phyloP scores from a whole-genome alignment of 2,888 invertebrate genomes.

The Pandemis corylana region DNA sequence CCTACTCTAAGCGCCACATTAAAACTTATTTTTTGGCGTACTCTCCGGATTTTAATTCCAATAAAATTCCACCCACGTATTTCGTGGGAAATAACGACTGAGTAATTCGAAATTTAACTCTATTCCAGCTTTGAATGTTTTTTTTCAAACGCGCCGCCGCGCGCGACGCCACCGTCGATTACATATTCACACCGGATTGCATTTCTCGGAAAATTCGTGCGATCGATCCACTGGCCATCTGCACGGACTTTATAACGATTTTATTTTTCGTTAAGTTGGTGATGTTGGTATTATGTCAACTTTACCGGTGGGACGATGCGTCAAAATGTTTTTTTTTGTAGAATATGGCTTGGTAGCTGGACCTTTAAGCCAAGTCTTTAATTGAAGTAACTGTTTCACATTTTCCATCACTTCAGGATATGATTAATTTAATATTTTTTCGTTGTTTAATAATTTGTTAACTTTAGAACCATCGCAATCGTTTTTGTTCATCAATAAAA shows the following conservation, averaged over 20 bases:
- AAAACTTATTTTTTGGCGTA: too few relatives aligned
- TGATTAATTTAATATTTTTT: too few relatives aligned
- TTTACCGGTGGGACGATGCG: neutral
- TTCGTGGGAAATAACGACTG: neutral
- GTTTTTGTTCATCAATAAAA: too few relatives aligned
- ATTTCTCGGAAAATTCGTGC: constrained; percentile 65
- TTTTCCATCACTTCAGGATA: too few relatives aligned
- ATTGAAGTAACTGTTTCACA: too few relatives aligned
- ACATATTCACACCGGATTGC: constrained; percentile 57
- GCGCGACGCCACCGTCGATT: constrained; percentile 47
- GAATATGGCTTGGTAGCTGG: too few relatives aligned
- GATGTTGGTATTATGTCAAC: neutral
- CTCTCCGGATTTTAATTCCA: neutral
- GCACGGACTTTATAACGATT: constrained; percentile 43
- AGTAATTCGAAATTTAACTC: constrained; percentile 9
- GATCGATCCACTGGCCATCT: constrained; percentile 51
- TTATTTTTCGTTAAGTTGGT: constrained; percentile 2
- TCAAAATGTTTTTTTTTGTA: neutral
- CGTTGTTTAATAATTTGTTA: too few relatives aligned
- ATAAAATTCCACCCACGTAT: neutral
- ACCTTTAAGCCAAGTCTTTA: too few relatives aligned
- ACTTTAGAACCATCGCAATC: too few relatives aligned
- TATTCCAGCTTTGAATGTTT: constrained; percentile 1
- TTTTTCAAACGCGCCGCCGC: constrained; percentile 16
- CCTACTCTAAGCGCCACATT: too few relatives aligned